Base-by-base conservation (phyloP, 2,113 vertebrate species). In the Oceanites oceanicus region DNA sequence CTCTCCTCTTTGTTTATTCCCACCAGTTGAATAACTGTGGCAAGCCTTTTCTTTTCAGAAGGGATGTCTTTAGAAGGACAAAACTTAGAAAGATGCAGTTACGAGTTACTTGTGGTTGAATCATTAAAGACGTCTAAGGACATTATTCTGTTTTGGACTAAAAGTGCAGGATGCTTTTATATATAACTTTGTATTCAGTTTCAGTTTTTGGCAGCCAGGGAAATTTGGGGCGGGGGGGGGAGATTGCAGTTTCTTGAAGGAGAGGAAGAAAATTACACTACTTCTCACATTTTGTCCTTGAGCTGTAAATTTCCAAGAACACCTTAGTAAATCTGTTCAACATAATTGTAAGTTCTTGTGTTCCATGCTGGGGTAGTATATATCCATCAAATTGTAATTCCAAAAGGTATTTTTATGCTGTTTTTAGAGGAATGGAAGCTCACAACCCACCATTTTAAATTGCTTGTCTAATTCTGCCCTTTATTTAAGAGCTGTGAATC, bases 271-370 rank as follows among this genome's bases (percentile, higher is more conserved):
- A 91, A 62, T 75, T 16, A 59, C 56, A 36, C 15, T 29, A 44
- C 58, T 94, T 52, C 45, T 96, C 77, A 85, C 82, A 88, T 90
- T 90, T 88, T 93, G 87, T 93, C 94, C 90, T 97, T 95, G 92
- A 97, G 94, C 96, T 97, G 76, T 94, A 94, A 84, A 97, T 97
- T 97, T 97, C 92, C 72, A 97, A 95, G 94, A 97, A 82, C 86
- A 87, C 72, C 85, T 95, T 82, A 95, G 71, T 95, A 96, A 97
- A 97, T 97, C 94, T 95, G n/a, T 88, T 86, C 40, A 15, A 81
- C 84, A 15, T 89, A 82, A 45, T 88, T 78, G 49, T 81, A 83
- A 78, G 76, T 93, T 97, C 85, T 92, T 95, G 68, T 85, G 23
- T 95, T 96, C 62, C 42, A 5, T 49, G 83, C 78, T 89, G 91